Evolutionary conservation across 2,113 vertebrate genomes (phyloP).

Genomic region (Scophthalmus maximus): DNA sequence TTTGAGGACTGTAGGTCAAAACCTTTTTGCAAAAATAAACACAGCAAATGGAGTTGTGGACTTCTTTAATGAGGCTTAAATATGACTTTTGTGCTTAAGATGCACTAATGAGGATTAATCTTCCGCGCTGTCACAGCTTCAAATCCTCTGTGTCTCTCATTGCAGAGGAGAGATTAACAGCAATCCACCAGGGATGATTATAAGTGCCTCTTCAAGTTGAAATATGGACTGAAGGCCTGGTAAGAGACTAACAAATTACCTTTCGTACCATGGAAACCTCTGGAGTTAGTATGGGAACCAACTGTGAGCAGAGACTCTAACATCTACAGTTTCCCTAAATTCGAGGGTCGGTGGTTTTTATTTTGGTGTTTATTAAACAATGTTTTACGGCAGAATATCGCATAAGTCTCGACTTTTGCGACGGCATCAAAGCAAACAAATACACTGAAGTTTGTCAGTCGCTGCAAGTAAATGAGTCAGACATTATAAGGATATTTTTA

Average conservation of each 20-base stretch:
- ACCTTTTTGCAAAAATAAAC: constrained; percentile 52
- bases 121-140: constrained; percentile 21
- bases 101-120: constrained; percentile 71
- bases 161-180: constrained; percentile 64
- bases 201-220: constrained; percentile 47
- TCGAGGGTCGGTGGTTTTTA: constrained; percentile 36
- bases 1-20: constrained; percentile 31
- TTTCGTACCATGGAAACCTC: constrained; percentile 35
- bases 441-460: constrained; percentile 13
- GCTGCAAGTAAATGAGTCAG: constrained; percentile 25
- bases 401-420: constrained; percentile 8
- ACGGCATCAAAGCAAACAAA: constrained; percentile 20
- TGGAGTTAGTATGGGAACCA: constrained; percentile 15
- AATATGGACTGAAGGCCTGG: constrained; percentile 15
- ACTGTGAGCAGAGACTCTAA: not conserved
- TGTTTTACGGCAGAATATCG: constrained; percentile 19
- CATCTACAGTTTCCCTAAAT: constrained; percentile 33
- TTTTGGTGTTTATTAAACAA: constrained; percentile 26
- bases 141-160: constrained; percentile 58
- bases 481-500: not conserved
- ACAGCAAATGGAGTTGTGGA: constrained; percentile 56
- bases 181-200: constrained; percentile 38
- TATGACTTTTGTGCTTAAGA: constrained; percentile 62
- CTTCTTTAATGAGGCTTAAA: constrained; percentile 66
- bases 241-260: constrained; percentile 34